These are phyloP conservation scores for Pseudochirops cupreus DNA, from an alignment of 2,797 vertebrate genomes.

Conservation along the genomic window DNA sequence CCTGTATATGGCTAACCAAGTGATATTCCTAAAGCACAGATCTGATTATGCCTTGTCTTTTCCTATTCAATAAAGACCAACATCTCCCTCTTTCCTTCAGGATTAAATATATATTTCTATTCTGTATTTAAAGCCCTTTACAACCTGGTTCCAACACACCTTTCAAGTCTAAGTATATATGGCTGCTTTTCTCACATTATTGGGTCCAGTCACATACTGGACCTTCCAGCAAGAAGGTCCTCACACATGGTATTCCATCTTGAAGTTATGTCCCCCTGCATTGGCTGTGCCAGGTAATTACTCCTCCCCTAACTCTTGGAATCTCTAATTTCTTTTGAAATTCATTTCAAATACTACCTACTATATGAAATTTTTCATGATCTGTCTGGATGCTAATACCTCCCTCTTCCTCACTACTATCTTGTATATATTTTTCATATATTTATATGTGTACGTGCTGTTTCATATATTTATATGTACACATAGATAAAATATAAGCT, in stretches of 20 bases:
- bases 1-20: not conserved
- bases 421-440: not conserved
- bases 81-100: not conserved
- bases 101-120: not conserved
- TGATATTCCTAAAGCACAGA: not conserved
- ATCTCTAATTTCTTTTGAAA: not conserved
- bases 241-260: not conserved
- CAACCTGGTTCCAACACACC: not conserved
- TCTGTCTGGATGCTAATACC: not conserved
- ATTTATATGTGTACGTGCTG: not conserved
- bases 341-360: not conserved
- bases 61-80: not conserved
- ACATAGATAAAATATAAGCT: not conserved
- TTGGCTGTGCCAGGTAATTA: not conserved
- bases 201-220: not conserved
- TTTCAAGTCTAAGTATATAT: not conserved
- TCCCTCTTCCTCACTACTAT: not conserved
- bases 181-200: not conserved
- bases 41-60: not conserved
- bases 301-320: not conserved
- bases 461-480: not conserved
- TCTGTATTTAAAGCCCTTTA: not conserved
- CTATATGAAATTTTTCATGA: not conserved
- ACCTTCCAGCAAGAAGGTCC: not conserved
- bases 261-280: not conserved